Evolutionary conservation across 2,888 invertebrate species (phyloP).

Genomic region (Sminthurinus aureus): DNA sequence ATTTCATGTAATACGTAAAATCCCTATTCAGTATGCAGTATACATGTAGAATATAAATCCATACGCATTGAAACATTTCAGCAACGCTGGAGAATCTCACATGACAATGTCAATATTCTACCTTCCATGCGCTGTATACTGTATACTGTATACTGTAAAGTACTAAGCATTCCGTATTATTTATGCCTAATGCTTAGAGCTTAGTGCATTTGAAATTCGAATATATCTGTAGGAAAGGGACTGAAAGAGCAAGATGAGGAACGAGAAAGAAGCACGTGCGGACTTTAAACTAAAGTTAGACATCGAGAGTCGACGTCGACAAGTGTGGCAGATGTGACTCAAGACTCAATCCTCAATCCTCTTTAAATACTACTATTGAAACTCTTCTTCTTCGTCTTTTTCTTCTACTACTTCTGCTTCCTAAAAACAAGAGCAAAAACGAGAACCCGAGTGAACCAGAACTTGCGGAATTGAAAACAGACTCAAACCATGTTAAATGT

Average conservation of each 20-base stretch:
- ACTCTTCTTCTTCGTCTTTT: too few relatives aligned
- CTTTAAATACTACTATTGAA: too few relatives aligned
- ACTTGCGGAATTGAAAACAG: not conserved
- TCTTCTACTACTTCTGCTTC: too few relatives aligned
- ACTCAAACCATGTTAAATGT: not conserved
- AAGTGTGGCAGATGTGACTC: not conserved
- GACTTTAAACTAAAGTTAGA: not conserved
- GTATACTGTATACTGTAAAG: too few relatives aligned
- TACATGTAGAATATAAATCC: too few relatives aligned
- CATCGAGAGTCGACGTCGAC: not conserved
- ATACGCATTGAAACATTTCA: too few relatives aligned
- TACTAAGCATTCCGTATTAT: too few relatives aligned
- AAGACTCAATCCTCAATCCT: not conserved
- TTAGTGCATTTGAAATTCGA: too few relatives aligned
- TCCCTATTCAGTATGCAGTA: too few relatives aligned
- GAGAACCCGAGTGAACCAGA: not conserved
- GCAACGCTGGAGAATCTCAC: not conserved
- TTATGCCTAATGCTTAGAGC: too few relatives aligned
- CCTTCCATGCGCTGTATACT: too few relatives aligned
- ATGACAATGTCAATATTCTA: not conserved
- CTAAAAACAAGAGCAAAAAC: not conserved
- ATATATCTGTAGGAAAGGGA: not conserved
- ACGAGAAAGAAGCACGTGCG: not conserved
- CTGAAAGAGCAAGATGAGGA: not conserved
- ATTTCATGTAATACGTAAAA: too few relatives aligned